Conservation (phyloP, 30 jellyfish, hydroid and myxozoan genomes). For the Sanderia malayensis region DNA sequence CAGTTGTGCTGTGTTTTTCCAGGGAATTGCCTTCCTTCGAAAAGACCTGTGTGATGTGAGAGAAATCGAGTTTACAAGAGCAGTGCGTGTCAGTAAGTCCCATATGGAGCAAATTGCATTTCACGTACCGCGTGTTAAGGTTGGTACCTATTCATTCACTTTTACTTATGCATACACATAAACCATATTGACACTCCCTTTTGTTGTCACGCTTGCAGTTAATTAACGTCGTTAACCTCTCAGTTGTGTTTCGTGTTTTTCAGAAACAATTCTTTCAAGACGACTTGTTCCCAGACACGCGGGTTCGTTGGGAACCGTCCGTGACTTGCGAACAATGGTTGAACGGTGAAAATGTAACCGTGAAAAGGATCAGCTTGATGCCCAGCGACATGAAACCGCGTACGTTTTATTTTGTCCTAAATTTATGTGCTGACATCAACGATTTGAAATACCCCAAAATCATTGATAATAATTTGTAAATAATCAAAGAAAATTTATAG, state of each 20-base stretch:
- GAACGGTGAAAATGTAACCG: slow-evolving; percentile 66
- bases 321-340: slow-evolving; percentile 90
- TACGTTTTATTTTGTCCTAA: no score
- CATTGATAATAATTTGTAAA: no score
- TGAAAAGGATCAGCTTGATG: slow-evolving; percentile 48
- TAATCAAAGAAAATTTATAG: no score
- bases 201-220: no score
- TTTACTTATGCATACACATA: no score
- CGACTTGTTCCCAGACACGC: slow-evolving; percentile 86
- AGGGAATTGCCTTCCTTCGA: slow-evolving; percentile 87
- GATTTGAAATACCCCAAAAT: no score
- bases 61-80: slow-evolving; percentile 87
- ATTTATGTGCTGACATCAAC: no score
- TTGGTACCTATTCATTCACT: background rate
- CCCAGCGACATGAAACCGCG: slow-evolving; percentile 90
- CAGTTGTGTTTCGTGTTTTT: background rate
- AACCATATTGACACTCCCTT: no score
- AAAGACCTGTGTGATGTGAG: slow-evolving; percentile 79
- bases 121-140: slow-evolving; percentile 96
- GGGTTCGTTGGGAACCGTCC: slow-evolving; percentile 96
- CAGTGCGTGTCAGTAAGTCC: slow-evolving; percentile 75
- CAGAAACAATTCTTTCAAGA: slow-evolving; percentile 95
- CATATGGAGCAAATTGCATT: slow-evolving; percentile 86
- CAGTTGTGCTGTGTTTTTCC: slow-evolving; percentile 9
- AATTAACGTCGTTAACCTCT: no score